Conservation (phyloP, 1,140 invertebrate species). For the Piezodorus guildinii region DNA sequence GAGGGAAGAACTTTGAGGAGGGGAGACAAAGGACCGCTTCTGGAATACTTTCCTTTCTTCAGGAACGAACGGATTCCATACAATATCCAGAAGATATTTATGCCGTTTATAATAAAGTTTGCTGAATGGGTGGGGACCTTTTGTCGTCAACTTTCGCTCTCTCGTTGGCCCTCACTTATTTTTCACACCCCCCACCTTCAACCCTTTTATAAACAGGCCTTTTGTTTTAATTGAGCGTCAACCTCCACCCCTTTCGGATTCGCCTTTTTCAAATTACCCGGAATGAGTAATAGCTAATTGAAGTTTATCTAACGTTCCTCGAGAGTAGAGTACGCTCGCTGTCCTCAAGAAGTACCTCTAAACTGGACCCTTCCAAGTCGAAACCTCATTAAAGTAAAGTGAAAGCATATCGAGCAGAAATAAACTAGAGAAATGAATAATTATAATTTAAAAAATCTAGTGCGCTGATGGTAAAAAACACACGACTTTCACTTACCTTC, state of each 20-base stretch:
- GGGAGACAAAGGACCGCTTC: constrained; percentile 9
- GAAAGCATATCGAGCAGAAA: too few relatives aligned
- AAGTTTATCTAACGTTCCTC: neutral
- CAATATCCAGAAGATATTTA: constrained; percentile 16
- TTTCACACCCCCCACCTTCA: constrained; percentile 12
- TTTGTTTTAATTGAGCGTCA: constrained; percentile 15
- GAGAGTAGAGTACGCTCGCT: too few relatives aligned
- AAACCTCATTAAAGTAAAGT: too few relatives aligned
- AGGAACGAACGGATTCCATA: constrained; percentile 10
- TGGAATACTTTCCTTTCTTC: constrained; percentile 15
- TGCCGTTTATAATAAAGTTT: constrained; percentile 15
- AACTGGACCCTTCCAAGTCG: too few relatives aligned
- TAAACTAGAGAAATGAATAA: too few relatives aligned
- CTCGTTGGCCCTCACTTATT: constrained; percentile 8
- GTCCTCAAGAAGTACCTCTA: too few relatives aligned
- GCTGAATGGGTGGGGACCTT: constrained; percentile 5
- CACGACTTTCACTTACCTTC: too few relatives aligned
- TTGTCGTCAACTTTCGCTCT: constrained; percentile 6
- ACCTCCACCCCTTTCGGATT: neutral
- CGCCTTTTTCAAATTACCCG: constrained; percentile 6
- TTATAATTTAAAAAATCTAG: too few relatives aligned
- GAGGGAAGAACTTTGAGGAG: constrained; percentile 11
- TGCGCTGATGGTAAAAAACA: too few relatives aligned
- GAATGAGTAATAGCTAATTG: constrained; percentile 12
- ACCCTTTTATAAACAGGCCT: constrained; percentile 9